Percentiles rank a stretch among this genome's conserved stretches.
Evolutionary conservation across 2,797 vertebrate species (phyloP).

Genomic region (Micropoecilia bifurca): DNA sequence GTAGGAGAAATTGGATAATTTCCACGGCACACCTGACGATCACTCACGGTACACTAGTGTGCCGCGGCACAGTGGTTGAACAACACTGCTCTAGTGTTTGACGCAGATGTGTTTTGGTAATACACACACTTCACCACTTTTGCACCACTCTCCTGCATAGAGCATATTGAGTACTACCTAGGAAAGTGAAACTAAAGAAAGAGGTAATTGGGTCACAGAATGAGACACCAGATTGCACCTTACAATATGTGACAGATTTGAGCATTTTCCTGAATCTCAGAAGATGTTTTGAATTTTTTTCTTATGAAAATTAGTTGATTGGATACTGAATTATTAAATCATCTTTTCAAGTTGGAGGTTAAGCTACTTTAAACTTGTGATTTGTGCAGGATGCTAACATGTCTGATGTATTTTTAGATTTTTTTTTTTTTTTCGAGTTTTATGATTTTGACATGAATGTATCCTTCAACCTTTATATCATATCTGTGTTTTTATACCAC

Average conservation of each 20-base stretch:
- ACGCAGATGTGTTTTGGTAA: neutral
- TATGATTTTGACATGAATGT: neutral
- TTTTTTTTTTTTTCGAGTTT: neutral
- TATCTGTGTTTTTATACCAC: neutral
- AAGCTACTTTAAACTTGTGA: neutral
- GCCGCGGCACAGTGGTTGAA: no score
- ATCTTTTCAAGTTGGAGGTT: neutral
- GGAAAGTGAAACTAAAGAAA: constrained; percentile 1
- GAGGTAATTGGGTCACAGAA: constrained; percentile 1
- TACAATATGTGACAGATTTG: neutral
- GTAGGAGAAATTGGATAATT: no score
- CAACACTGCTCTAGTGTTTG: no score
- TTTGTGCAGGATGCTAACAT: neutral
- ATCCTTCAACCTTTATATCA: neutral
- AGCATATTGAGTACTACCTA: neutral
- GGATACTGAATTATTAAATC: neutral
- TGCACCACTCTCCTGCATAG: neutral
- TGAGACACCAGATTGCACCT: neutral
- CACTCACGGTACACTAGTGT: no score
- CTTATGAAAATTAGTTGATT: neutral
- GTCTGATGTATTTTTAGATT: neutral
- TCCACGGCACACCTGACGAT: no score
- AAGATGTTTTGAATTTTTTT: neutral
- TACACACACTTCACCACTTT: neutral
- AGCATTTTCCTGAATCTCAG: neutral